Evolutionary conservation across 2,113 vertebrate species (phyloP), one percentile per base, ranked within the genome.

Genomic region (Hippocampus zosterae): DNA sequence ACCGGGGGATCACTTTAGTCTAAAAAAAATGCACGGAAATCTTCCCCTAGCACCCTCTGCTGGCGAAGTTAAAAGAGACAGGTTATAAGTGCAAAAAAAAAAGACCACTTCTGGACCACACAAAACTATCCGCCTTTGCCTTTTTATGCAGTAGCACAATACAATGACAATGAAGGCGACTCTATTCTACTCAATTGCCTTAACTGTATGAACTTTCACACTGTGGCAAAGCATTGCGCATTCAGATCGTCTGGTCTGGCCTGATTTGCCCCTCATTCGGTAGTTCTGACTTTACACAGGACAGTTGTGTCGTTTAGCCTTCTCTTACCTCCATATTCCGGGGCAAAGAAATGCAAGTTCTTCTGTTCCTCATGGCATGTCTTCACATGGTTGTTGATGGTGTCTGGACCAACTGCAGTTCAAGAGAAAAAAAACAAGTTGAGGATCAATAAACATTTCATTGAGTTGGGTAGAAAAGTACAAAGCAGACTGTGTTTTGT

Each of bases 381-480:
- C 91, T 99, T 99, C 89, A 99, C 97, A 0, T 98, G 96, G 88
- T 95, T 98, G 90, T 98, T 99, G 84, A 99, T 99, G 8, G 96
- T 98, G 84, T 98, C 97, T 1, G 97, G 97, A 52, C 95, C 96
- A 87, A 99, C 96, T 99, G 82, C 3, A 67, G 72, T 50, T 71
- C 40, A 10, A 77, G 16, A 8, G 21, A 59, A 52, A 6, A 15
- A 10, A 8, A 69, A 70, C 10, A 67, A 46, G 8, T 16, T 18
- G 8, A 65, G 16, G 33, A 70, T 59, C 5, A 65, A 21, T 42
- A 29, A 72, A 25, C 2, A 59, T 53, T 10, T 11, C 6, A 55
- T 37, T 12, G 15, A 27, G 21, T 21, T 12, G 6, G 27, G 19
- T 13, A 75, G 42, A 29, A 27, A 12, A 48, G 11, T 27, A 44